Base-by-base conservation (phyloP, 2,797 vertebrate genomes). In the Tiaroga cobitis region DNA sequence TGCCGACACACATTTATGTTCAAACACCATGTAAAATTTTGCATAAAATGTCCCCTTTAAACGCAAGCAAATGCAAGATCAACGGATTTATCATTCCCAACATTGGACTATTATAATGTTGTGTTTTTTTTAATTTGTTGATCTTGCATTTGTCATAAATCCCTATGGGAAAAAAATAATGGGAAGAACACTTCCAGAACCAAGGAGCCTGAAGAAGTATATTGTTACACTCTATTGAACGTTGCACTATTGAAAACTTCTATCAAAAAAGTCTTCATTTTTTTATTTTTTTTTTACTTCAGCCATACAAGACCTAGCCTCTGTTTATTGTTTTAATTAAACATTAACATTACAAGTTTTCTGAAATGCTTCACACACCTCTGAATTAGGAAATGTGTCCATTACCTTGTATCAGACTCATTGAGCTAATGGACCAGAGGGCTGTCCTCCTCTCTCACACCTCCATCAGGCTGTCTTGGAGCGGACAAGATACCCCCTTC, bases 391-490 rank as follows among this genome's bases (percentile, higher is more conserved):
- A 37, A 39, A 32, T 59, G 1, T 81, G 67, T 6, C 13, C 29
- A 43, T 59, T 61, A 39, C 65, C 19, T 56, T n/a, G 21, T 16
- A 34, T 69, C 56, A 26, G 46, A 15, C 29, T 41, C 16, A 29
- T 32, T 49, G 37, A 80, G 82, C 65, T 77, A 65, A 59, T 59
- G n/a, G 13, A 39, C 74, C 15, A 41, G 39, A 54, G 67, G 70
- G 51, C 54, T n/a, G 68, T 39, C 43, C 32, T 46, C 34, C 67
- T 81, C 65, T 32, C 70, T 26, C 43, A 46, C n/a, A 59, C 59
- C 78, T 49, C 68, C 61, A 75, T 72, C 34, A 63, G 82, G 86
- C n/a, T 70, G 74, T 19, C 79, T 63, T 29, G 2, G 26, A 26
- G 26, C 13, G 29, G 13, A 29, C 26, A 63, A 63, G 26, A 29